Evolutionary conservation across 35 echinoderm and acorn worm genomes (phyloP).

Genomic region (Apostichopus californicus): DNA sequence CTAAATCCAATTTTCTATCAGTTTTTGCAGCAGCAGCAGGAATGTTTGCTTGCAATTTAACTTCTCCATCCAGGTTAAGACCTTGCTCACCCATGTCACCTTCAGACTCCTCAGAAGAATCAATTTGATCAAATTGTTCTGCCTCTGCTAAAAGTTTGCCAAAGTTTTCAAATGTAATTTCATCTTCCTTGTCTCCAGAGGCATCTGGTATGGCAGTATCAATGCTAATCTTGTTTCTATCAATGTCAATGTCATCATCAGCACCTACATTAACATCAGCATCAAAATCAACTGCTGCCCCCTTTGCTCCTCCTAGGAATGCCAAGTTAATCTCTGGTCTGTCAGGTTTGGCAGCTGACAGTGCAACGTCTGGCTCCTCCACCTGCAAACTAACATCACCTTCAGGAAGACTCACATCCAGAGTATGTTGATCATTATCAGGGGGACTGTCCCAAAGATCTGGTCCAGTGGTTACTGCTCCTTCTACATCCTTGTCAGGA

Average conservation of each 20-base stretch:
- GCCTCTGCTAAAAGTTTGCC: conserved; percentile 28
- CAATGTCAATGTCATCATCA: conserved; percentile 5
- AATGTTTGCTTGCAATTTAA: background rate
- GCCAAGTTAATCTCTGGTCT: conserved; percentile 14
- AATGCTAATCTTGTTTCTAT: background rate
- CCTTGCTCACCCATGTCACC: background rate
- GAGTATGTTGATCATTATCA: background rate
- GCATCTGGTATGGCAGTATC: background rate
- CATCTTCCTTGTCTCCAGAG: background rate
- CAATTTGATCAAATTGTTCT: background rate
- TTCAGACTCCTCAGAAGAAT: background rate
- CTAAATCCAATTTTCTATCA: conserved; percentile 24
- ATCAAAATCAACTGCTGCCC: background rate
- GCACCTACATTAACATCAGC: background rate
- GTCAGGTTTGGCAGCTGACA: conserved; percentile 2
- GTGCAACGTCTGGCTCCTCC: conserved; percentile 11
- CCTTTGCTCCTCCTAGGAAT: background rate
- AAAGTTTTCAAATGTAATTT: conserved; percentile 53
- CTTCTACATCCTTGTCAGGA: conserved; percentile 26
- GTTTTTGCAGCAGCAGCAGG: background rate
- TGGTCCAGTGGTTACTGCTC: conserved; percentile 19
- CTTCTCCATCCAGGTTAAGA: background rate
- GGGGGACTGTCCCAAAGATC: background rate
- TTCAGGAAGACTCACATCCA: background rate
- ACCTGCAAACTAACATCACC: background rate